These are phyloP conservation scores for Spea hammondii DNA, from an alignment of 2,797 vertebrate species.

Conservation along the genomic window DNA sequence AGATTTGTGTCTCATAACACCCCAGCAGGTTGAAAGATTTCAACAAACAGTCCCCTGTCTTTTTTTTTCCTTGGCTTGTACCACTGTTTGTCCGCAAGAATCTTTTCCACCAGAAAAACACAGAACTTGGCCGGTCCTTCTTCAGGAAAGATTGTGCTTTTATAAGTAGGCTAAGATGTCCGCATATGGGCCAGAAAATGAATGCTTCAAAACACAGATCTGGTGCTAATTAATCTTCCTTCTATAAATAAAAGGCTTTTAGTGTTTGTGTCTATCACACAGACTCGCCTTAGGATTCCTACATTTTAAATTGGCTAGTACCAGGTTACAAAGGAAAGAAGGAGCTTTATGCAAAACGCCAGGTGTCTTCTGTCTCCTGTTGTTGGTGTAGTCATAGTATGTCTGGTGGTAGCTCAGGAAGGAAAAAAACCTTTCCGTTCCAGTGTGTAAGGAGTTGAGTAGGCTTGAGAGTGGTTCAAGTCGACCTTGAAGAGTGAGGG, in stretches of 20 bases:
- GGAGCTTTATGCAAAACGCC: constrained; percentile 5
- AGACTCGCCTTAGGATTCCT: not conserved
- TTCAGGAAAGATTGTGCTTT: constrained; percentile 6
- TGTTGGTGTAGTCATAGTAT: not conserved
- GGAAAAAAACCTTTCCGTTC: no score
- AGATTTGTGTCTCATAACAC: constrained; percentile 53
- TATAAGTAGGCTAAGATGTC: not conserved
- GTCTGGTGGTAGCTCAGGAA: no score
- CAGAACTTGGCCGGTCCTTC: not conserved
- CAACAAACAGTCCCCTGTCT: constrained; percentile 34
- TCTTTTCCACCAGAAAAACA: constrained; percentile 22
- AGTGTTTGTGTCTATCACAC: not conserved
- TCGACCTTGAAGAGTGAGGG: no score
- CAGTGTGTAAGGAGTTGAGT: no score
- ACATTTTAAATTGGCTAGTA: not conserved
- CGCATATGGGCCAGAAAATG: not conserved
- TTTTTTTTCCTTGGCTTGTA: constrained; percentile 4
- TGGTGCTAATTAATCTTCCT: constrained; percentile 12
- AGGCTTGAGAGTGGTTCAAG: no score
- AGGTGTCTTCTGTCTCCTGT: constrained; percentile 3
- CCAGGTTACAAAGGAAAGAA: constrained; percentile 1
- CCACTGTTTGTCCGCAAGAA: constrained; percentile 15
- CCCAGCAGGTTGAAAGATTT: constrained; percentile 33
- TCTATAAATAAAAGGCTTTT: constrained; percentile 7
- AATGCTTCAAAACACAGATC: not conserved